Evolutionary conservation across 1,140 invertebrate genomes (phyloP).

Genomic region (Harlomillsia oculata): DNA sequence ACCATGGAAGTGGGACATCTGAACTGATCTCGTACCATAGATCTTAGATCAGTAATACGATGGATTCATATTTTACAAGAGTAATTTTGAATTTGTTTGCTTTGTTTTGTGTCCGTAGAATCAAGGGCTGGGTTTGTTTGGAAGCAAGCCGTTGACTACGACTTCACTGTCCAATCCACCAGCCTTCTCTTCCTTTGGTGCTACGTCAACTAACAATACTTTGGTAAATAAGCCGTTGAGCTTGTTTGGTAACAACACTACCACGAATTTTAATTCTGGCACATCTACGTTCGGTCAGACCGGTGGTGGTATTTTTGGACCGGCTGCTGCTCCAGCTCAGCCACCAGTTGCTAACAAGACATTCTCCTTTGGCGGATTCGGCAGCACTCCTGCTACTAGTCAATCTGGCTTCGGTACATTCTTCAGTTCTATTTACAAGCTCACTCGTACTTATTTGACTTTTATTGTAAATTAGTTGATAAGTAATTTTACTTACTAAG

Average conservation of each 20-base stretch:
- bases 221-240: neutral
- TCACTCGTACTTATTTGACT: too few species aligned
- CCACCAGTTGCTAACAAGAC: conserved; percentile 16
- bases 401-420: too few species aligned
- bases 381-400: neutral
- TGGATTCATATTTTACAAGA: too few species aligned
- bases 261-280: too few species aligned
- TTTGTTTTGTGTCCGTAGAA: neutral
- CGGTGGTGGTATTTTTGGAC: too few species aligned
- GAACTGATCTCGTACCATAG: too few species aligned
- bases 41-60: too few species aligned
- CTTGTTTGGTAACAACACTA: conserved; percentile 9
- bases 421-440: too few species aligned
- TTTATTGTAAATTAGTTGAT: too few species aligned
- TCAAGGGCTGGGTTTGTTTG: conserved; percentile 17
- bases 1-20: too few species aligned
- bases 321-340: conserved; percentile 36
- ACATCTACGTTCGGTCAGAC: too few species aligned
- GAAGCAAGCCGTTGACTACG: conserved; percentile 25
- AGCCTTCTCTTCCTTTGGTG: neutral
- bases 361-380: conserved; percentile 7
- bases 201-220: neutral
- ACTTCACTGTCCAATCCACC: conserved; percentile 31
- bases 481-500: neutral
- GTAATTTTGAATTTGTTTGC: neutral